Evolutionary conservation across 1,140 invertebrate species (phyloP).

Genomic region (Neodiprion pinetum): DNA sequence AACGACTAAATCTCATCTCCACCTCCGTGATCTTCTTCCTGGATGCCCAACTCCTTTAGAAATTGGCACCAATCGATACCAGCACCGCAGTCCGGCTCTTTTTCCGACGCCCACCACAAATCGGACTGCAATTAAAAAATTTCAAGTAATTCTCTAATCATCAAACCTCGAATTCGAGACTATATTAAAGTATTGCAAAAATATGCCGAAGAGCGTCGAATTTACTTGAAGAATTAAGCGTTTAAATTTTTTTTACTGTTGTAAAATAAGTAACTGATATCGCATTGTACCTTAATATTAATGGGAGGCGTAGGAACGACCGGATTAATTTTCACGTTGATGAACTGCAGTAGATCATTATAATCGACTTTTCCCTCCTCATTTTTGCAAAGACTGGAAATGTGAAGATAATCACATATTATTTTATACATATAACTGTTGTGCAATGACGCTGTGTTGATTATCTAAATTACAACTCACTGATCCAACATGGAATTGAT

Average conservation of each 20-base stretch:
- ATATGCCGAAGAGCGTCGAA: background rate
- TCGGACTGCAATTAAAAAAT: conserved; percentile 49
- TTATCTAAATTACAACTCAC: conserved; percentile 57
- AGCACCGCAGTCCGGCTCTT: conserved; percentile 48
- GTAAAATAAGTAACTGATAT: background rate
- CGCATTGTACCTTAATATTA: conserved; percentile 59
- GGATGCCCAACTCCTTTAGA: conserved; percentile 60
- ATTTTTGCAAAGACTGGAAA: conserved; percentile 64
- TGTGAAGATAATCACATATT: conserved; percentile 18
- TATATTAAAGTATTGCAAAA: background rate
- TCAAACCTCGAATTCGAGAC: conserved; percentile 11
- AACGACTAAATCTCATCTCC: too few species aligned
- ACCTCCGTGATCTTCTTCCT: conserved; percentile 32
- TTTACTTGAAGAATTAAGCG: too few species aligned
- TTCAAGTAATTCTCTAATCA: conserved; percentile 16
- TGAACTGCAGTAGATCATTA: conserved; percentile 66
- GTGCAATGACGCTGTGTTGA: conserved; percentile 11
- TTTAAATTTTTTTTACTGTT: too few species aligned
- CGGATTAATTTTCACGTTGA: conserved; percentile 67
- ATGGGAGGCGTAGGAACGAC: conserved; percentile 59
- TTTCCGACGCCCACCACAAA: conserved; percentile 60
- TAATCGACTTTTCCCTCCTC: conserved; percentile 68
- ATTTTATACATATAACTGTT: background rate
- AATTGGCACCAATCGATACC: conserved; percentile 62
- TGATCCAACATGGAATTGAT: conserved; percentile 73